Evolutionary conservation across 2,113 vertebrate genomes (phyloP).

Genomic region (Baryphthengus martii): DNA sequence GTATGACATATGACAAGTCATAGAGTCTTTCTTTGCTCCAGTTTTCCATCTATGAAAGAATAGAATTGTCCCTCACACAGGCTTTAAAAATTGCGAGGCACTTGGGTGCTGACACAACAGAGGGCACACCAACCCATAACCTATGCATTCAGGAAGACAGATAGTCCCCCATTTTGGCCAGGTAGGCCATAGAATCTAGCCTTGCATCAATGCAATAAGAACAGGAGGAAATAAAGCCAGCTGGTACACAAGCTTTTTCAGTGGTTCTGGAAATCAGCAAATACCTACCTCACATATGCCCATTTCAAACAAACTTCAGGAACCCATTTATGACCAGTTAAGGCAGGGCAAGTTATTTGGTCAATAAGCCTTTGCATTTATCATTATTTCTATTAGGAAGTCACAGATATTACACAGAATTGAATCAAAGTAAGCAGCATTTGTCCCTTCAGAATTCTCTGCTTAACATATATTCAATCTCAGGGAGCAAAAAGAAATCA

Average conservation of each 20-base stretch:
- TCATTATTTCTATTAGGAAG: not conserved
- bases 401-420: not conserved
- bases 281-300: not conserved
- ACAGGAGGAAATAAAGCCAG: not conserved
- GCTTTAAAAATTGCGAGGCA: not conserved
- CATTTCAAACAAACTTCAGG: not conserved
- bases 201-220: not conserved
- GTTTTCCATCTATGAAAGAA: not conserved
- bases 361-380: not conserved
- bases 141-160: not conserved
- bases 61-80: not conserved
- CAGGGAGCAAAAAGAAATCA: not conserved
- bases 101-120: not conserved
- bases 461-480: not conserved
- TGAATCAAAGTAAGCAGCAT: not conserved
- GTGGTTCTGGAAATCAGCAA: not conserved
- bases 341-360: not conserved
- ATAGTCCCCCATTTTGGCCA: not conserved
- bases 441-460: not conserved
- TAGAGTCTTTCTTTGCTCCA: not conserved
- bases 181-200: not conserved
- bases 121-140: not conserved
- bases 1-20: not conserved
- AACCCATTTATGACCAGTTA: not conserved
- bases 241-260: not conserved